These are phyloP conservation scores for Tetheella fluctuosa DNA, from an alignment of 2,888 invertebrate genomes.

Conservation along the genomic window DNA sequence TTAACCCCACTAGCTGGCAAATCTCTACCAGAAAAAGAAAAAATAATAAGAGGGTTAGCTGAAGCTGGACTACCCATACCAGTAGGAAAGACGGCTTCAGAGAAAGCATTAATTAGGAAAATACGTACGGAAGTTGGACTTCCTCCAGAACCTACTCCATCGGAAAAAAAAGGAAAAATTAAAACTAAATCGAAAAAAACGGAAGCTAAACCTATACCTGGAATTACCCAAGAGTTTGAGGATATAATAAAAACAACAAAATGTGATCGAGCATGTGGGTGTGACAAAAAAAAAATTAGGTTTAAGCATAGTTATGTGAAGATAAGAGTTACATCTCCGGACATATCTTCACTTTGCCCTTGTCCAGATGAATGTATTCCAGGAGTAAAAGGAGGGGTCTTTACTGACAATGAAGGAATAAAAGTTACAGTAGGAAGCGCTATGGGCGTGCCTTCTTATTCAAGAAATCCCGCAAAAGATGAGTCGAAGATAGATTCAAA, in stretches of 20 bases:
- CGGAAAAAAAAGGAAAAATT: slow-evolving; percentile 47
- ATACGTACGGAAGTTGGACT: slow-evolving; percentile 39
- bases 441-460: slow-evolving; percentile 45
- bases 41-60: slow-evolving; percentile 49
- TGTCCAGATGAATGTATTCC: slow-evolving; percentile 66
- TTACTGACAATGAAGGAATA: slow-evolving; percentile 66
- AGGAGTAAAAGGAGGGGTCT: slow-evolving; percentile 58
- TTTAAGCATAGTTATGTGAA: slow-evolving; percentile 71
- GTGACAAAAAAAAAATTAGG: slow-evolving; percentile 68
- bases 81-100: slow-evolving; percentile 52
- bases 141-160: slow-evolving; percentile 43
- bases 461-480: slow-evolving; percentile 19
- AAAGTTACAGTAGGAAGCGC: slow-evolving; percentile 67
- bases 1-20: slow-evolving; percentile 53
- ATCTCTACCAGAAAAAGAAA: slow-evolving; percentile 45
- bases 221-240: slow-evolving; percentile 52
- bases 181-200: slow-evolving; percentile 48
- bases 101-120: slow-evolving; percentile 49
- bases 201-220: slow-evolving; percentile 36
- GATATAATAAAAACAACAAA: slow-evolving; percentile 61
- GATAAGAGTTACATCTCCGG: slow-evolving; percentile 68
- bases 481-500: background rate
- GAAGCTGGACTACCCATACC: slow-evolving; percentile 54
- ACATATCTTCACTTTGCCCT: slow-evolving; percentile 62
- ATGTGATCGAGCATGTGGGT: slow-evolving; percentile 66